These are phyloP conservation scores for Cheilosia vulpina DNA, from an alignment of 2,888 invertebrate genomes.

Conservation along the genomic window DNA sequence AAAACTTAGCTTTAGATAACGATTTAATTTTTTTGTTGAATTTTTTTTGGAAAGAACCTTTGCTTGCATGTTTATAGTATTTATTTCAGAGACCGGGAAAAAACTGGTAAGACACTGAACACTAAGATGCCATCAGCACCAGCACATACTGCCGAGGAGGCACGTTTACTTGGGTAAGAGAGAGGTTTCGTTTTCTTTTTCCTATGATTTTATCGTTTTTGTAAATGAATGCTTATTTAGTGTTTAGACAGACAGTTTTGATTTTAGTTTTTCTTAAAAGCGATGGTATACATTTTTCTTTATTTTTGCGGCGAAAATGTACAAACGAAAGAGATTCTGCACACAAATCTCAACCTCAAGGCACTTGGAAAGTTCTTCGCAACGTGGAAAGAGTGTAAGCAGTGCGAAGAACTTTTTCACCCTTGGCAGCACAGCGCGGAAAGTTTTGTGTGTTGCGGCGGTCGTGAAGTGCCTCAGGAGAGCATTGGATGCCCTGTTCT, in stretches of 20 bases:
- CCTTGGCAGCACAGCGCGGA: not conserved
- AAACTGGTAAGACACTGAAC: conserved; percentile 83
- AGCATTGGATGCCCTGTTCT: conserved; percentile 41
- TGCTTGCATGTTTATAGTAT: conserved; percentile 84
- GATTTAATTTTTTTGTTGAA: conserved; percentile 76
- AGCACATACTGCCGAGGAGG: conserved; percentile 89
- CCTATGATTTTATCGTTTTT: conserved; percentile 36
- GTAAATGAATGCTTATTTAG: conserved; percentile 37
- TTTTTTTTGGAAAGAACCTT: conserved; percentile 77
- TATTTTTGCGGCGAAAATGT: not conserved
- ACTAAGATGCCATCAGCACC: conserved; percentile 84
- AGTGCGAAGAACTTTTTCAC: conserved; percentile 21
- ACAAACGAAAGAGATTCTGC: not conserved
- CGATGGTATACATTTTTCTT: conserved; percentile 55
- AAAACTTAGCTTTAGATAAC: conserved; percentile 54
- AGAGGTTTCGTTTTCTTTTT: conserved; percentile 34
- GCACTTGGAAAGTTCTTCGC: conserved; percentile 29
- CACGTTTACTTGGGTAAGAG: conserved; percentile 94
- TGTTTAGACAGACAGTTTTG: conserved; percentile 2
- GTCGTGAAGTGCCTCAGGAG: conserved; percentile 61
- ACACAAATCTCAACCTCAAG: conserved; percentile 10
- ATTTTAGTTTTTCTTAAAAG: conserved; percentile 14
- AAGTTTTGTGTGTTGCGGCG: conserved; percentile 30
- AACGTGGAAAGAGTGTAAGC: not conserved
- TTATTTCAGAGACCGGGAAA: conserved; percentile 84